Evolutionary conservation across 2,113 vertebrate species (phyloP).

Genomic region (Balaeniceps rex): DNA sequence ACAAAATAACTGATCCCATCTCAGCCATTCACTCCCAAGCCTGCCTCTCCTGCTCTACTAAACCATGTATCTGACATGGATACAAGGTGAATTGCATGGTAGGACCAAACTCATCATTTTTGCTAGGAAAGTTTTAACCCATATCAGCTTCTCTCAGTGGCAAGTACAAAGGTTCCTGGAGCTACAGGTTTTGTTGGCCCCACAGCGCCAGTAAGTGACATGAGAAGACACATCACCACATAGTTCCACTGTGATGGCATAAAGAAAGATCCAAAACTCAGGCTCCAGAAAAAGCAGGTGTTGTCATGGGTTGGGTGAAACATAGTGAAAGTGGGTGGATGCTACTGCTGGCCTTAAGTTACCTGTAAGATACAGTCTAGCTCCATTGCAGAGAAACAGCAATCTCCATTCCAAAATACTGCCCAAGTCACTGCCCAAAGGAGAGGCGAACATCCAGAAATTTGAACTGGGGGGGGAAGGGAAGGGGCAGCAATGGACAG

Average conservation of each 20-base stretch:
- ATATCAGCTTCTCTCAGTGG: background rate
- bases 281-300: background rate
- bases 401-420: background rate
- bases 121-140: background rate
- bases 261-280: background rate
- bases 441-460: background rate
- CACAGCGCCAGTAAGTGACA: background rate
- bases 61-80: background rate
- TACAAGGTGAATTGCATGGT: background rate
- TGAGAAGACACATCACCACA: background rate
- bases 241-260: background rate
- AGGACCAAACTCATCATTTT: background rate
- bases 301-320: background rate
- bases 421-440: background rate
- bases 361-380: background rate
- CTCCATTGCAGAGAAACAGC: background rate
- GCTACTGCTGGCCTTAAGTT: background rate
- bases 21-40: background rate
- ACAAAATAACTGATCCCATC: background rate
- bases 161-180: background rate
- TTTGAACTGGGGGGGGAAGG: background rate
- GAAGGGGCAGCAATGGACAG: background rate
- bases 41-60: background rate
- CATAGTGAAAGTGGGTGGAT: background rate
- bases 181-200: background rate